Percentiles rank a stretch among this genome's conserved stretches.
Evolutionary conservation across 2,797 vertebrate genomes (phyloP).

Genomic region (Acrocephalus scirpaceus): DNA sequence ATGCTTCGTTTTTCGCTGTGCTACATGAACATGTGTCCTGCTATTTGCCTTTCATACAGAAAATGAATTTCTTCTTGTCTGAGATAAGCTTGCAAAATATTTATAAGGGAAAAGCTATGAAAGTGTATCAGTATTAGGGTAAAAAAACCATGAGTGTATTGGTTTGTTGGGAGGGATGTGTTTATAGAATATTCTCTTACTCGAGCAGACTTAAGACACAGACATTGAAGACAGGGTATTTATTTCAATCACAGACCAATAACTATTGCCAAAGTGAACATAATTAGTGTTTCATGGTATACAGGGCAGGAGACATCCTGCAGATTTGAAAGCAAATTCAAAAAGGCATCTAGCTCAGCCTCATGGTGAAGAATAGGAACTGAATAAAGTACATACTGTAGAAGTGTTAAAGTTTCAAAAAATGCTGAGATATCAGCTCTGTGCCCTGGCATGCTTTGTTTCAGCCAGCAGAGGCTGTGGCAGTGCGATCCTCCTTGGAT

Average conservation of each 20-base stretch:
- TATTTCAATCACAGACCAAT: background rate
- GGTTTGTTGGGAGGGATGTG: background rate
- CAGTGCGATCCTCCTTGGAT: background rate
- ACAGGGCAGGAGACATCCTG: background rate
- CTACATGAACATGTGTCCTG: background rate
- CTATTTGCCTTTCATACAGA: background rate
- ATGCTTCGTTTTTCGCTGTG: background rate
- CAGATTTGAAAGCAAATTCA: background rate
- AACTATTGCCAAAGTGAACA: background rate
- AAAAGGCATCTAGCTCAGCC: background rate
- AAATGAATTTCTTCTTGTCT: background rate
- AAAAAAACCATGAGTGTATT: background rate
- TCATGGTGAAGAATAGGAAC: background rate
- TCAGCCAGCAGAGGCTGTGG: background rate
- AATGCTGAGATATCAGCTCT: background rate
- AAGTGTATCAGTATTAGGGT: background rate
- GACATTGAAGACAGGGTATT: background rate
- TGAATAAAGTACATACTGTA: background rate
- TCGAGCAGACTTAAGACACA: background rate
- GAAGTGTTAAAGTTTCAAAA: background rate
- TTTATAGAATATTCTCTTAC: constrained; percentile 31
- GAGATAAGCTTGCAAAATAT: background rate
- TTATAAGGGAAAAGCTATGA: background rate
- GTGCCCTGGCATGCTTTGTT: background rate
- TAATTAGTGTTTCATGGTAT: background rate